A percentile compares a stretch with the other conserved stretches of the same genome.
phyloP scores from a whole-genome alignment of 1,140 invertebrate genomes.

The Trichonephila inaurata region DNA sequence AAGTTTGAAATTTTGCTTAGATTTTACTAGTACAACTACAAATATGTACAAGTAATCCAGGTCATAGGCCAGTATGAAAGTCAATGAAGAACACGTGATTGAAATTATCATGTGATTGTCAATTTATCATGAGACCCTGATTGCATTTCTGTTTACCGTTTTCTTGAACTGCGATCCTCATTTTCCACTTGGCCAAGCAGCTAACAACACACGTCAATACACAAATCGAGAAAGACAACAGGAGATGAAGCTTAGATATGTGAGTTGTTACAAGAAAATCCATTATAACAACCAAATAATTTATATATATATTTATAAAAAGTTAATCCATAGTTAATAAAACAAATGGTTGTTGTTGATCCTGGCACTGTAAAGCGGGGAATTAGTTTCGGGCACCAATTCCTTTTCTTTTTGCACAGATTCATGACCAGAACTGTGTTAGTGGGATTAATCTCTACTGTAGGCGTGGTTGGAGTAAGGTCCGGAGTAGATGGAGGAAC shows the following conservation, averaged over 20 bases:
- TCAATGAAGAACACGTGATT: too few relatives aligned
- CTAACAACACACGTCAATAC: background rate
- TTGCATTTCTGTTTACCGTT: too few relatives aligned
- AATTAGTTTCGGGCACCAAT: background rate
- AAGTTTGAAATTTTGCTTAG: too few relatives aligned
- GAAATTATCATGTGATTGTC: too few relatives aligned
- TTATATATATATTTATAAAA: background rate
- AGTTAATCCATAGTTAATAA: background rate
- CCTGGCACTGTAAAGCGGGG: too few relatives aligned
- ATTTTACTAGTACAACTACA: too few relatives aligned
- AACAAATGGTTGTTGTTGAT: background rate
- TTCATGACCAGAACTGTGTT: background rate
- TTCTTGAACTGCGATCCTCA: too few relatives aligned
- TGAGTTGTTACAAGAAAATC: too few relatives aligned
- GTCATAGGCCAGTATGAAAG: too few relatives aligned
- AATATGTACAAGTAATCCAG: too few relatives aligned
- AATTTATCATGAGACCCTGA: too few relatives aligned
- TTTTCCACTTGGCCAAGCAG: too few relatives aligned
- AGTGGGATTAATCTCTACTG: slow-evolving; percentile 82
- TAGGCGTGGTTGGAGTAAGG: slow-evolving; percentile 97
- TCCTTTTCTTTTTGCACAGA: background rate
- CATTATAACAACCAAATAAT: background rate
- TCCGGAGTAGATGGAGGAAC: slow-evolving; percentile 92
- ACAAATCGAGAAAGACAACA: background rate
- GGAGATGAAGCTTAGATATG: background rate